phyloP scores from a whole-genome alignment of 2,797 vertebrate species.

The Scarus forsteni region DNA sequence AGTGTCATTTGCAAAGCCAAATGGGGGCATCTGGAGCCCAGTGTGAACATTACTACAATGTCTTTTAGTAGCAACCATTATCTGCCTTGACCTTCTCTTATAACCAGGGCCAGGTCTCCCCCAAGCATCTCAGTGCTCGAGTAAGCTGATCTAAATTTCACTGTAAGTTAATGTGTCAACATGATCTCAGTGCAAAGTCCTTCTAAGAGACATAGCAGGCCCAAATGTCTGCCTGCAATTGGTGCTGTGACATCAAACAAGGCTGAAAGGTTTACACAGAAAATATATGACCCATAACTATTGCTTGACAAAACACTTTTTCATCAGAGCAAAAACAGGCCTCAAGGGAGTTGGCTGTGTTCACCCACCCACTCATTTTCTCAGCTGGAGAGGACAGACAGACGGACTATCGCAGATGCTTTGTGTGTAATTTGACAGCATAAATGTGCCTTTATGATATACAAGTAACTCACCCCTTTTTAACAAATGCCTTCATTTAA shows the following conservation, averaged over 20 bases:
- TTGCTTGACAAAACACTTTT: slow-evolving; percentile 20
- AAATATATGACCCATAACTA: slow-evolving; percentile 43
- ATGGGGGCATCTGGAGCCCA: slow-evolving; percentile 50
- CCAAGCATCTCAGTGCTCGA: slow-evolving; percentile 23
- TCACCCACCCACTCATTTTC: slow-evolving; percentile 44
- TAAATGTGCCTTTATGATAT: slow-evolving; percentile 55
- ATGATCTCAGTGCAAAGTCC: slow-evolving; percentile 43
- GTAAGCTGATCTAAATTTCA: slow-evolving; percentile 34
- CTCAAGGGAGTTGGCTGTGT: slow-evolving; percentile 22
- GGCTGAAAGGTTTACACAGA: slow-evolving; percentile 35
- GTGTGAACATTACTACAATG: slow-evolving; percentile 42
- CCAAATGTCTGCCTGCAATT: slow-evolving; percentile 12
- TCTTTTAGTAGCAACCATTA: slow-evolving; percentile 47
- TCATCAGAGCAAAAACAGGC: slow-evolving; percentile 36
- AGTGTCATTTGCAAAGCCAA: too few relatives aligned
- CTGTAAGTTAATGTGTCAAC: slow-evolving; percentile 42
- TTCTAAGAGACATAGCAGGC: slow-evolving; percentile 19
- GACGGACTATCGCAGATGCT: slow-evolving; percentile 59
- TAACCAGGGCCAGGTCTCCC: slow-evolving; percentile 49
- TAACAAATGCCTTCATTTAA: slow-evolving; percentile 66
- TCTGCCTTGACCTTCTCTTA: slow-evolving; percentile 56
- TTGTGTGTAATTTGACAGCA: slow-evolving; percentile 47
- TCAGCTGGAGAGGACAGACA: slow-evolving; percentile 57
- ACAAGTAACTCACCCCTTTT: slow-evolving; percentile 65
- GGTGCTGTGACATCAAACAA: slow-evolving; percentile 26